Evolutionary conservation across 2,888 invertebrate genomes (phyloP), one percentile per base, ranked within the genome.

Genomic region (Ennomos quercinarius): DNA sequence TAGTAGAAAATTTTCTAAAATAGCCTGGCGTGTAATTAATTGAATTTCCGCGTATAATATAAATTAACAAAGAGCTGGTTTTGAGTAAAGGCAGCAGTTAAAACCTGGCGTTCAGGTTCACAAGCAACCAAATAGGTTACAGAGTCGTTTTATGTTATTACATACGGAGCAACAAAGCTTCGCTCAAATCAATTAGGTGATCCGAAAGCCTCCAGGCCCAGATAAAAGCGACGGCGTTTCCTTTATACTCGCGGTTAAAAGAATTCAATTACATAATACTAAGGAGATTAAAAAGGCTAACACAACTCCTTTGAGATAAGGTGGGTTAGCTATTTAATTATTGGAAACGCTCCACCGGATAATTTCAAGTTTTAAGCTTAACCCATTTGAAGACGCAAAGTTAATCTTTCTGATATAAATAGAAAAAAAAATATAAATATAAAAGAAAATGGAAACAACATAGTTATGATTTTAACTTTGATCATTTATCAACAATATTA

Each of bases 221-320:
- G 84, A 87, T 86, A 87, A 87, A 89, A 86, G 86, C 84, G 73
- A 74, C 77, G 81, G 85, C 74, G 80, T 84, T 89, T 81, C 81
- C 86, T 88, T 88, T 88, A 88, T 87, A 83, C 78, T 80, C 77
- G 84, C 74, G 86, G 88, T 86, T 86, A 84, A 87, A 88, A 89
- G 88, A 89, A 89, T 89, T 87, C 88, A 88, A 89, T 89, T 89
- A 89, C 82, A 86, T 89, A 87, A 86, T 86, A 80, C 83, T 86
- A 86, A 83, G 80, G 70, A 87, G 87, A 88, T 89, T 89, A 88
- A 88, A 89, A 86, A 83, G 85, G 86, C 87, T 86, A 85, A 84
- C 84, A 81, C 79, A 80, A 84, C 83, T 84, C 84, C 85, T 85
- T 87, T 87, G 86, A 84, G 83, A 78, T 81, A 77, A 77, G 76